Conservation (phyloP, 2,888 invertebrate genomes). For the Tineola bisselliella region DNA sequence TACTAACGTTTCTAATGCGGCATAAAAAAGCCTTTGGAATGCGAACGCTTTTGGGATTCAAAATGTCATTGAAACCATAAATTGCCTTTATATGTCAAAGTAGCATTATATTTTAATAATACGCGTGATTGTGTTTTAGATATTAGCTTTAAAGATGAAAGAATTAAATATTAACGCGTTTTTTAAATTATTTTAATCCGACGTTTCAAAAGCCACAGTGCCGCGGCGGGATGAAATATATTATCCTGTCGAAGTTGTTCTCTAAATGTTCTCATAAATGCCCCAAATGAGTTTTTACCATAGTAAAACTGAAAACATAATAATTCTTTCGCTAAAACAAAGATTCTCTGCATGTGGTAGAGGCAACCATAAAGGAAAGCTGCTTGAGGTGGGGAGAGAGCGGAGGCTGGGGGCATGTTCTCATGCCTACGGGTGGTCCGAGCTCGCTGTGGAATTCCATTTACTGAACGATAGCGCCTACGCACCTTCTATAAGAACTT, state of each 20-base stretch:
- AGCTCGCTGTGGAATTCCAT: slow-evolving; percentile 54
- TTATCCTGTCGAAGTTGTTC: too few relatives aligned
- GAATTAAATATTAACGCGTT: too few relatives aligned
- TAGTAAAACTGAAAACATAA: slow-evolving; percentile 23
- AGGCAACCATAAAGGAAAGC: slow-evolving; percentile 33
- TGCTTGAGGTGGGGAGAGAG: slow-evolving; percentile 57
- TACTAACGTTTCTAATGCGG: slow-evolving; percentile 60
- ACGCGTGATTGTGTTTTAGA: too few relatives aligned
- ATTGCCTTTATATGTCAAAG: too few relatives aligned
- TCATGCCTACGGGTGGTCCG: slow-evolving; percentile 67
- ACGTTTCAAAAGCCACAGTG: too few relatives aligned
- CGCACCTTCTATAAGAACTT: slow-evolving; percentile 22
- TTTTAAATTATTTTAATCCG: too few relatives aligned
- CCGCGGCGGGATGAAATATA: too few relatives aligned
- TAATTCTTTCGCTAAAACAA: not conserved
- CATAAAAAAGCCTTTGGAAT: slow-evolving; percentile 24
- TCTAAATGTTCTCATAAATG: too few relatives aligned
- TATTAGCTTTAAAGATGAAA: too few relatives aligned
- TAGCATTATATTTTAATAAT: too few relatives aligned
- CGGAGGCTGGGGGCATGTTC: slow-evolving; percentile 36
- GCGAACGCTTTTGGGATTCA: slow-evolving; percentile 1
- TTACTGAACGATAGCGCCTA: slow-evolving; percentile 63
- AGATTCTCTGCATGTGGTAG: not conserved
- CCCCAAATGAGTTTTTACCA: too few relatives aligned
- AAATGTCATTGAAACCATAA: not conserved